Base-by-base conservation (phyloP, 2,797 vertebrate genomes). In the Graptemys geographica region DNA sequence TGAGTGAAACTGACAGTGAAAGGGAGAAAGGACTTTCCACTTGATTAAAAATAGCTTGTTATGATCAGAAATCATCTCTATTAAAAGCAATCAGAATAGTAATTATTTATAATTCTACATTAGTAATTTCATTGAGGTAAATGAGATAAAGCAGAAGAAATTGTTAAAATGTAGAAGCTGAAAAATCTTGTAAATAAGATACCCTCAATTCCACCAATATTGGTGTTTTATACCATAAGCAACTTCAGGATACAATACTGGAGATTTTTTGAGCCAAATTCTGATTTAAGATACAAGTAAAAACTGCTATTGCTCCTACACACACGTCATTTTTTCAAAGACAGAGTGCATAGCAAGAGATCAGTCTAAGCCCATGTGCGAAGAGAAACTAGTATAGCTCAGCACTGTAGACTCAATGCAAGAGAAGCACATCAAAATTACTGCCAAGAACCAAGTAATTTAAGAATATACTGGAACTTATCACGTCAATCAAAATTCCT, bases 81-180 rank as follows among this genome's bases (percentile, higher is more conserved):
- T 83, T 96, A 90, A 93, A 95, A 95, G 96, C 90, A 94, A 91
- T 74, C 21, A 33, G 51, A 19, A 56, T 49, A 69, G 55, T 65
- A 96, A 94, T 95, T 56, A 95, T 92, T 93, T 81, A 0, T 69
- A 4, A 95, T 95, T 93, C 91, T 96, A 89, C 94, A 93, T 88
- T 91, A 82, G 53, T 44, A 84, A 96, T 95, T 97, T 96, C 83
- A 92, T 85, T 90, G 91, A 92, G 96, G 51, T 78, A 79, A 56
- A 62, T 69, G 88, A 88, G 90, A 89, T n/a, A 59, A 94, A 47
- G 55, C 79, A 80, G 44, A 93, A 96, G 81, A 65, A 87, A 9
- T 74, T 90, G 85, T 47, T 90, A 86, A 95, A 94, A 85, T 53
- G 87, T 4, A 90, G 84, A n/a, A 8, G 53, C 79, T 89, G 83